Evolutionary conservation across 2,797 vertebrate species (phyloP).

Genomic region (Rhinichthys osculus): DNA sequence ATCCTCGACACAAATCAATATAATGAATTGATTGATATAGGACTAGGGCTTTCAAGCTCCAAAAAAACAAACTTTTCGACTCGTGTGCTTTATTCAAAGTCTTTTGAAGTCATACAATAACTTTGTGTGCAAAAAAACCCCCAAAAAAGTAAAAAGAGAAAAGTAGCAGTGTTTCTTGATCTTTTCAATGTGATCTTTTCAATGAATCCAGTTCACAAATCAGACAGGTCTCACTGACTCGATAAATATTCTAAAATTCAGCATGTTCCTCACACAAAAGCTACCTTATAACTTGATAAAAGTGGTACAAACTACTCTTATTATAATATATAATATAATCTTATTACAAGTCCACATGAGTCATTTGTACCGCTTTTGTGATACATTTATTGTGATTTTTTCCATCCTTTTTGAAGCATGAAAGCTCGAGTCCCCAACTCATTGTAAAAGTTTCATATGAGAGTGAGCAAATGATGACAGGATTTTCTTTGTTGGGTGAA

Average conservation of each 20-base stretch:
- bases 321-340: neutral
- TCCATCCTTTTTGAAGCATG: neutral
- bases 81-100: neutral
- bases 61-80: neutral
- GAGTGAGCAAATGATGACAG: neutral
- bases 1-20: neutral
- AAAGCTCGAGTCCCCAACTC: neutral
- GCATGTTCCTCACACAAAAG: neutral
- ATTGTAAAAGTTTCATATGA: constrained; percentile 3
- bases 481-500: neutral
- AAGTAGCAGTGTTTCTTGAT: neutral
- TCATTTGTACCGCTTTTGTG: neutral
- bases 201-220: neutral
- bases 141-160: neutral
- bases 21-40: neutral
- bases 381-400: neutral
- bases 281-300: neutral
- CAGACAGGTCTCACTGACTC: neutral
- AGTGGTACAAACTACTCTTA: no score
- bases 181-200: constrained; percentile 1
- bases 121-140: neutral
- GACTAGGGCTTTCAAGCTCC: neutral
- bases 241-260: neutral
- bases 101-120: constrained; percentile 3
- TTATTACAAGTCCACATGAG: neutral